Percentiles rank a stretch among this genome's conserved stretches.
phyloP scores from a whole-genome alignment of 1,140 invertebrate species.

The Thaumatotibia leucotreta region DNA sequence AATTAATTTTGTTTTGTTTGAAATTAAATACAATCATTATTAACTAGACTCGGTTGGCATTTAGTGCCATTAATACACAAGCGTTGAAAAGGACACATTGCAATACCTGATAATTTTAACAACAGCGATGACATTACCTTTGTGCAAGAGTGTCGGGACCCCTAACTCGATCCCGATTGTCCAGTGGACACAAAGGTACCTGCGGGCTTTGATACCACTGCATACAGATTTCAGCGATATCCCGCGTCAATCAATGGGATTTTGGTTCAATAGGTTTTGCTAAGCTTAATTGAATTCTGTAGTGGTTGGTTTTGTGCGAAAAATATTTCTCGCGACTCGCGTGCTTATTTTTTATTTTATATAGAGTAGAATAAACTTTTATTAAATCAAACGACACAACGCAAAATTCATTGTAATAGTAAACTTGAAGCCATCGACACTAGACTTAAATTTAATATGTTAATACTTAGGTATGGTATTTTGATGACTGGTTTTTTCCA shows the following conservation, averaged over 20 bases:
- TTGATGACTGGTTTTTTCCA: too few relatives aligned
- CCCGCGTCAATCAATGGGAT: neutral
- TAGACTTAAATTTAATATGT: too few relatives aligned
- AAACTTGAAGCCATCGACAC: too few relatives aligned
- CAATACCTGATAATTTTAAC: neutral
- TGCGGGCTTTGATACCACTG: conserved; percentile 9
- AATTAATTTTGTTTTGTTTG: neutral
- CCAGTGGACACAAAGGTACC: neutral
- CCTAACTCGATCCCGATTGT: neutral
- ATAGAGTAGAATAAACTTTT: too few relatives aligned
- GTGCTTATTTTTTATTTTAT: too few relatives aligned
- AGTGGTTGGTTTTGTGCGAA: neutral
- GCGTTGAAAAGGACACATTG: too few relatives aligned
- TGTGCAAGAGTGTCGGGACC: neutral
- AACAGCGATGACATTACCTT: neutral
- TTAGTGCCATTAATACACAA: neutral
- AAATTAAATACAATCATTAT: too few relatives aligned
- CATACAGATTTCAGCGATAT: neutral
- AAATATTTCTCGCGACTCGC: too few relatives aligned
- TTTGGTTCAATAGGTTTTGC: conserved; percentile 3
- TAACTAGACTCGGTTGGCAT: neutral
- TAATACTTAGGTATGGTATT: too few relatives aligned
- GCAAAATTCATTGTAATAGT: too few relatives aligned
- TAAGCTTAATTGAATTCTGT: conserved; percentile 7
- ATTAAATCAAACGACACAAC: too few relatives aligned